Conservation (phyloP, 2,797 vertebrate genomes). For the Coracias cyanogaster region DNA sequence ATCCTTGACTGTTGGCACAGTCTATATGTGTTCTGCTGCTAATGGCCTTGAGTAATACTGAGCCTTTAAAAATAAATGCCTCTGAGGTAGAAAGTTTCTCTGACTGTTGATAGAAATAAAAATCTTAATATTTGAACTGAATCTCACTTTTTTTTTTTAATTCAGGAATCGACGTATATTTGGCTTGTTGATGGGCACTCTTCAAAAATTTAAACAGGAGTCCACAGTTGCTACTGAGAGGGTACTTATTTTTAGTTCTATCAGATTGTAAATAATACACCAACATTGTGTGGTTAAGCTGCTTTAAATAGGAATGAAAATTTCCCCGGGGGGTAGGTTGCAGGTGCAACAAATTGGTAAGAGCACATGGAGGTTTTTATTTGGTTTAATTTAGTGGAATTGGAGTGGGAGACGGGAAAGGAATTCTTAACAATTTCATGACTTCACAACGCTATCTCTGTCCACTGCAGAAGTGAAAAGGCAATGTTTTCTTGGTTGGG, state of each 20-base stretch:
- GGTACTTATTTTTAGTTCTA: conserved; percentile 78
- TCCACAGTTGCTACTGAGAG: conserved; percentile 93
- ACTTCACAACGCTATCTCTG: neutral
- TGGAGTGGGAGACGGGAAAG: neutral
- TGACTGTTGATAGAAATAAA: neutral
- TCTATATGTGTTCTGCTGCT: neutral
- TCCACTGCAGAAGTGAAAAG: neutral
- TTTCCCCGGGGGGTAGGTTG: neutral
- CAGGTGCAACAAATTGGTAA: neutral
- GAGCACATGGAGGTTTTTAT: neutral
- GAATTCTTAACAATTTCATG: neutral
- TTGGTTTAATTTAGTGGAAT: neutral
- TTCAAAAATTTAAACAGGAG: conserved; percentile 99
- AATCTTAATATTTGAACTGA: neutral
- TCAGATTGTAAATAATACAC: neutral
- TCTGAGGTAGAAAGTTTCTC: neutral
- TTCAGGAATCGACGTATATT: conserved; percentile 99
- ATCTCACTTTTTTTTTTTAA: conserved; percentile 10
- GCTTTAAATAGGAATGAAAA: neutral
- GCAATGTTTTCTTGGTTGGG: neutral
- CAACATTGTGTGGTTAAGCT: neutral
- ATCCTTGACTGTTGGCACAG: neutral
- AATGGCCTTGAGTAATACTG: neutral
- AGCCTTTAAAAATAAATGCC: conserved; percentile 13
- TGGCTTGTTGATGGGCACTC: conserved; percentile 98